Evolutionary conservation across 1,140 invertebrate species (phyloP).

Genomic region (Andricus grossulariae): DNA sequence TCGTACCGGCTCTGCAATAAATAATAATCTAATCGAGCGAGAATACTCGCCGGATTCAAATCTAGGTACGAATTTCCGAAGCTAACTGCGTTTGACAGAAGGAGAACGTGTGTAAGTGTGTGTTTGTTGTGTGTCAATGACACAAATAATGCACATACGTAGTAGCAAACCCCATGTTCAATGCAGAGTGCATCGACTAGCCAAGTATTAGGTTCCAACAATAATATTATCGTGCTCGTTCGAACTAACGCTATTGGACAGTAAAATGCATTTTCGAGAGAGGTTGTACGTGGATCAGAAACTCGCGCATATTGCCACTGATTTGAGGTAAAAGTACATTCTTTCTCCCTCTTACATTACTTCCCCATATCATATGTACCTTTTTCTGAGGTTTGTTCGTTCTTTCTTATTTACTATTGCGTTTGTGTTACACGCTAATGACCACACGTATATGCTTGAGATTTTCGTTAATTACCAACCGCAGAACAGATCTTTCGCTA

Average conservation of each 20-base stretch:
- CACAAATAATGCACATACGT: constrained; percentile 6
- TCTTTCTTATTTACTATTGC: constrained; percentile 33
- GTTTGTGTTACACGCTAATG: constrained; percentile 33
- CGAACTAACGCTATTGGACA: neutral
- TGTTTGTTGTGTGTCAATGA: neutral
- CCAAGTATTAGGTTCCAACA: constrained; percentile 19
- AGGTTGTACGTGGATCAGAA: constrained; percentile 1
- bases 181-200: constrained; percentile 24
- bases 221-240: constrained; percentile 18
- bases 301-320: neutral
- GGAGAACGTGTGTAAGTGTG: neutral
- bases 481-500: neutral
- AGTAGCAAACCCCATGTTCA: constrained; percentile 18
- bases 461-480: constrained; percentile 39
- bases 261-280: neutral
- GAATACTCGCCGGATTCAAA: constrained; percentile 9
- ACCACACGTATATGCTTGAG: constrained; percentile 36
- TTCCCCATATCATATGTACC: neutral
- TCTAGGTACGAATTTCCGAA: constrained; percentile 12
- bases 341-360: neutral
- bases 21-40: constrained; percentile 28
- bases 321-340: neutral
- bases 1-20: neutral
- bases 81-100: constrained; percentile 22
- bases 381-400: neutral